Percentiles rank a stretch among this genome's conserved stretches.
Conservation (phyloP, 2,888 invertebrate genomes). For the Tachina grossa region DNA sequence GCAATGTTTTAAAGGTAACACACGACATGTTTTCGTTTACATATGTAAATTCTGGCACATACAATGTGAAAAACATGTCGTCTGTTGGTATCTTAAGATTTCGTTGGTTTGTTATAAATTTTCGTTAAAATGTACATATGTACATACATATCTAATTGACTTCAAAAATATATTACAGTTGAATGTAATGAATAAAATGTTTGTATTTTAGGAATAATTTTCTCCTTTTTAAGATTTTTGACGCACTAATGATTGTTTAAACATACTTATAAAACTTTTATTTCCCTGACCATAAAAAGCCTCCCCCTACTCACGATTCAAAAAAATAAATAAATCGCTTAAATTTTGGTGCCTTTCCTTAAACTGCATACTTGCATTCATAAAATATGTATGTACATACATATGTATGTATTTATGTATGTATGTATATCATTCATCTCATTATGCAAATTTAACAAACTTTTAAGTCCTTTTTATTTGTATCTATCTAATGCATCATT, state of each 20-base stretch:
- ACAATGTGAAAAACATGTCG: no score
- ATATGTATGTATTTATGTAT: neutral
- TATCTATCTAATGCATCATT: slow-evolving; percentile 54
- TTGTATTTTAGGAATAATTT: neutral
- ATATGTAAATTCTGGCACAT: no score
- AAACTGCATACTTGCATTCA: neutral
- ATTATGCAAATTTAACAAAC: slow-evolving; percentile 64
- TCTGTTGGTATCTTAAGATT: neutral
- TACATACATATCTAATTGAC: neutral
- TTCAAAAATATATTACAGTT: neutral
- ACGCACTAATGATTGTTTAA: neutral
- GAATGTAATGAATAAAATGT: neutral
- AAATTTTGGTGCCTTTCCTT: neutral
- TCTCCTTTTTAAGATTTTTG: neutral
- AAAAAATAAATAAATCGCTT: neutral
- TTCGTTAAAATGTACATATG: neutral
- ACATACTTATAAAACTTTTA: neutral
- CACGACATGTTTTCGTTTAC: no score
- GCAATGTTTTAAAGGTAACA: no score
- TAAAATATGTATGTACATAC: neutral
- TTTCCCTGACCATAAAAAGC: slow-evolving; percentile 10
- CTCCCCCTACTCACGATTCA: neutral
- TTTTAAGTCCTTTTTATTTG: slow-evolving; percentile 21
- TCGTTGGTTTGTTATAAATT: neutral
- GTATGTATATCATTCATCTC: slow-evolving; percentile 14